Evolutionary conservation across 2,888 invertebrate species (phyloP).

Genomic region (Salticus scenicus): DNA sequence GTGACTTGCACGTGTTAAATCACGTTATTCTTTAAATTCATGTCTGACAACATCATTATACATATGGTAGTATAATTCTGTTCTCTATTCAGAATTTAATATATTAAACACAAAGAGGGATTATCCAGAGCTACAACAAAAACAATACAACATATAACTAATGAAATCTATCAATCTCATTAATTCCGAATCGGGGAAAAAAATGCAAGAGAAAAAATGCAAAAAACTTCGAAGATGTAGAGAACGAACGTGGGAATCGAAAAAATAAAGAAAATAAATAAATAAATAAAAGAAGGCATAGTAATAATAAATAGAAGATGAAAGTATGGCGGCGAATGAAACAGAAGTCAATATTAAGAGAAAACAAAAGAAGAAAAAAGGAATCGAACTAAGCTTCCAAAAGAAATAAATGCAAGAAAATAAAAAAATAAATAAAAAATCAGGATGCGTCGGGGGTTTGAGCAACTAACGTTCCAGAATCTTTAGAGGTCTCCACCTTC

Average conservation of each 20-base stretch:
- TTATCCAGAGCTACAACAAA: too few relatives aligned
- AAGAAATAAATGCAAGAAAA: conserved; percentile 35
- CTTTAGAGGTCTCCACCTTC: conserved; percentile 46
- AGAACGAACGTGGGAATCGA: not conserved
- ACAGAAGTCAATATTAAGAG: conserved; percentile 67
- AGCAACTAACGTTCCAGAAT: conserved; percentile 37
- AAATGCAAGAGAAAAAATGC: not conserved
- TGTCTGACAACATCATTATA: too few relatives aligned
- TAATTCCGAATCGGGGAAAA: not conserved
- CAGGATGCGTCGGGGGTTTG: not conserved
- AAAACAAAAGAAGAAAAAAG: conserved; percentile 56
- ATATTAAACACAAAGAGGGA: too few relatives aligned
- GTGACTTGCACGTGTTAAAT: too few relatives aligned
- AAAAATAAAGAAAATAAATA: not conserved
- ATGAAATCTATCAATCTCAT: not conserved
- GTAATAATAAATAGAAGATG: conserved; percentile 59
- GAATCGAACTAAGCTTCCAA: conserved; percentile 60
- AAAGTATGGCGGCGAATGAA: conserved; percentile 54
- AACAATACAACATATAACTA: too few relatives aligned
- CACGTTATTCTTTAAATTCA: too few relatives aligned
- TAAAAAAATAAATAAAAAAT: conserved; percentile 27
- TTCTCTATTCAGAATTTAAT: too few relatives aligned
- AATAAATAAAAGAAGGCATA: not conserved
- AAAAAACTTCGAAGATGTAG: not conserved
- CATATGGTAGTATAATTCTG: too few relatives aligned